Conservation (phyloP, 2,113 vertebrate genomes). For the Leucopternis melanops region DNA sequence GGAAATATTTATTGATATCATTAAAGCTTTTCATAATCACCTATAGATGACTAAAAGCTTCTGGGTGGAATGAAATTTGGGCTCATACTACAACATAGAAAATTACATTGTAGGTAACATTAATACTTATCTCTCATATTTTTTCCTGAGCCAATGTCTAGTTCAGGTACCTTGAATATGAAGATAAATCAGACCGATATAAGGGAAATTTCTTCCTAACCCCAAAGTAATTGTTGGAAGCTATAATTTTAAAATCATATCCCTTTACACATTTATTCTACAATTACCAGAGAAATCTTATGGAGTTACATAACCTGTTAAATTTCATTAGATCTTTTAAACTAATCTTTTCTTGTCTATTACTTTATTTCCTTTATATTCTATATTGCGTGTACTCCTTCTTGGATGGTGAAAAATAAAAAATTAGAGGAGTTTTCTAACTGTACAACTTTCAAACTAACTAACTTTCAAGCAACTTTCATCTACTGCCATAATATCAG, state of each 20-base stretch:
- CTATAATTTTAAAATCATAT: background rate
- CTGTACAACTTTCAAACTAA: background rate
- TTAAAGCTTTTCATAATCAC: background rate
- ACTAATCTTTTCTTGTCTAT: background rate
- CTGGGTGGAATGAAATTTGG: background rate
- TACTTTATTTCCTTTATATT: background rate
- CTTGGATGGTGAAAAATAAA: background rate
- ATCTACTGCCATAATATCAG: background rate
- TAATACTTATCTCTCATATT: background rate
- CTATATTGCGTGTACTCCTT: background rate
- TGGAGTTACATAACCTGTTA: background rate
- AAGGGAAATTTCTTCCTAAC: background rate
- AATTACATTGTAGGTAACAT: background rate
- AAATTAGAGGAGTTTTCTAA: background rate
- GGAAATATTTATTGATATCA: constrained; percentile 3
- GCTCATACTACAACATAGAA: background rate
- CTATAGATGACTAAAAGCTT: background rate
- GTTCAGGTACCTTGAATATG: background rate
- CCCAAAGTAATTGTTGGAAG: background rate
- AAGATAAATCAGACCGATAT: background rate
- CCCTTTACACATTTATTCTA: background rate
- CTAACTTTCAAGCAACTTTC: background rate
- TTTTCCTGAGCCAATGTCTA: background rate
- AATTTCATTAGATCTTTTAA: background rate
- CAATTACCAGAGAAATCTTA: background rate